Evolutionary conservation across 2,888 invertebrate genomes (phyloP), one percentile per base, ranked within the genome.

Genomic region (Lepidocyrtinus sp.): DNA sequence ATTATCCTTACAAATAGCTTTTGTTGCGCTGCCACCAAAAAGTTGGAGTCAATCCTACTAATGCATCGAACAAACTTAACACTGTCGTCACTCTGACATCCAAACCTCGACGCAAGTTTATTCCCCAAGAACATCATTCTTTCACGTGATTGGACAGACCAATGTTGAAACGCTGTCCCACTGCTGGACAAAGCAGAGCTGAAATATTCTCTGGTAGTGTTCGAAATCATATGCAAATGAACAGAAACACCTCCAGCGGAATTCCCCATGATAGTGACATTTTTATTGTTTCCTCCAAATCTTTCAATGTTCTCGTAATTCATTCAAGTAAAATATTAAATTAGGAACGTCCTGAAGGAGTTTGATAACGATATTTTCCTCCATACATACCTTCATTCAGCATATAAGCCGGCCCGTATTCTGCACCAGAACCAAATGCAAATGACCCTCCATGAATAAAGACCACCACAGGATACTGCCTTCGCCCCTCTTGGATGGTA

Each of bases 401-500:
- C 17, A 83, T 25, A 65, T 83, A 83, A 0, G 78, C 22, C n/a
- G 75, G 75, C 1, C 83, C 81, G 26, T 27, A 65, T 5, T 68
- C 70, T 3, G 68, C 55, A 55, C 55, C 55, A 25, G n/a, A 78
- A 78, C 36, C 59, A 75, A 27, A 81, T 74, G 55, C 75, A 83
- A 9, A n/a, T n/a, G n/a, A 15, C 15, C 73, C 83, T 75, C 83
- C 83, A 36, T 83, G 83, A 64, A 83, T 82, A 26, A 64, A 83
- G 2, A 83, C 55, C 9, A 82, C 46, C 0, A 83, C 82, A 5
- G 83, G 81, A 21, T 73, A 63, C 45, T 73, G n/a, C n/a, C n/a
- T n/a, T n/a, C n/a, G n/a, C n/a, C n/a, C n/a, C n/a, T n/a, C n/a
- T 83, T 21, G 68, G 63, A 7, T 59, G 65, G 2, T 19, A 27